Evolutionary conservation across 1,140 invertebrate genomes (phyloP).

Genomic region (Drosophila paulistorum): DNA sequence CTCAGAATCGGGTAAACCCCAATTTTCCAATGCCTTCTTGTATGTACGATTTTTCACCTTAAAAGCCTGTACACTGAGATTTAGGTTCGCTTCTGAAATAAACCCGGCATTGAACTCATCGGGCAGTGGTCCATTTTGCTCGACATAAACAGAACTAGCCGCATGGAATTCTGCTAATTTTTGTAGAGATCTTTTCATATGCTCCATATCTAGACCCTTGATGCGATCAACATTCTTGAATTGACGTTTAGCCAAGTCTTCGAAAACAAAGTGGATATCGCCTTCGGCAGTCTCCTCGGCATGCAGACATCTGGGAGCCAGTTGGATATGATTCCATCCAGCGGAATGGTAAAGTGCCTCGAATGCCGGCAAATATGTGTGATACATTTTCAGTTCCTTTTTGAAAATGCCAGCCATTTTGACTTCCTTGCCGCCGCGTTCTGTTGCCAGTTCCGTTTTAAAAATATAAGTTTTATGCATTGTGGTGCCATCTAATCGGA

Average conservation of each 20-base stretch:
- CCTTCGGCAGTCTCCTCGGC: constrained; percentile 33
- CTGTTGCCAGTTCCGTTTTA: constrained; percentile 63
- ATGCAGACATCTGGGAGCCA: constrained; percentile 62
- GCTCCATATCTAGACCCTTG: constrained; percentile 84
- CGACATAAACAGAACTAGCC: constrained; percentile 73
- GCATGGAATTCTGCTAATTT: constrained; percentile 85
- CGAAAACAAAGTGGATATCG: constrained; percentile 61
- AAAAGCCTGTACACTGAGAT: neutral
- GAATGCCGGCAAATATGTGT: constrained; percentile 64
- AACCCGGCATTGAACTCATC: constrained; percentile 54
- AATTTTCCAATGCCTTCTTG: constrained; percentile 52
- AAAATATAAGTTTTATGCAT: constrained; percentile 64
- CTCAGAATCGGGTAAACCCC: constrained; percentile 58
- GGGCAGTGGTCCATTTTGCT: constrained; percentile 46
- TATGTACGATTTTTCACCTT: constrained; percentile 22
- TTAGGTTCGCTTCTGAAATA: neutral
- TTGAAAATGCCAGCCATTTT: constrained; percentile 49
- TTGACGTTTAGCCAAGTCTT: constrained; percentile 48
- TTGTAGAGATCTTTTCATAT: constrained; percentile 83
- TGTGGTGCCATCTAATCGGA: constrained; percentile 48
- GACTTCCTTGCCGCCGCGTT: constrained; percentile 54
- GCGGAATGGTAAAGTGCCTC: constrained; percentile 60
- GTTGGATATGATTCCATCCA: constrained; percentile 44
- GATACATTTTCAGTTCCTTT: constrained; percentile 63
- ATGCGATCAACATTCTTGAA: constrained; percentile 82